Evolutionary conservation across 2,888 invertebrate genomes (phyloP).

Genomic region (Heliconius hortense): DNA sequence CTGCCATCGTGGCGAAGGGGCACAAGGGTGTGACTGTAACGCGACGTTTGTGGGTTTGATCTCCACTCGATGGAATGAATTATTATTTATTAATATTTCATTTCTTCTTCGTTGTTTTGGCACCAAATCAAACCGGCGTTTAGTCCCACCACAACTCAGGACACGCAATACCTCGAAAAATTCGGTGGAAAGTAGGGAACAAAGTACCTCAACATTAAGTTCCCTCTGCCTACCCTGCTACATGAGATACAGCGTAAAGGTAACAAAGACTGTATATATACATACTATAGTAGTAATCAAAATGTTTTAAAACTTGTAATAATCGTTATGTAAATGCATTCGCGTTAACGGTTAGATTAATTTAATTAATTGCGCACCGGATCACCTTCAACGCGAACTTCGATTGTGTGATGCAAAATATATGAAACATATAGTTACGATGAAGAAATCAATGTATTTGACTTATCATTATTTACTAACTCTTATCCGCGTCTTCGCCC

Average conservation of each 20-base stretch:
- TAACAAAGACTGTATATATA: neutral
- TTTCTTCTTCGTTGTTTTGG: neutral
- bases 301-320: constrained; percentile 1
- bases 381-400: constrained; percentile 33
- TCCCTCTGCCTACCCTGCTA: neutral
- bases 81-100: neutral
- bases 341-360: constrained; percentile 5
- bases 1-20: no score
- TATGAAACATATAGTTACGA: neutral
- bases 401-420: constrained; percentile 29
- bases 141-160: neutral
- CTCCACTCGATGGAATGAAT: neutral
- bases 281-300: neutral
- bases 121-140: neutral
- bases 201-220: neutral
- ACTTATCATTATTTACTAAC: no score
- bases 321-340: constrained; percentile 8
- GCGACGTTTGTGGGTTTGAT: no score
- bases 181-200: neutral
- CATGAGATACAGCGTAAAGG: no score
- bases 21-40: no score
- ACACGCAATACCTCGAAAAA: neutral
- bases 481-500: no score
- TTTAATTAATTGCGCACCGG: constrained; percentile 23
- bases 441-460: no score